Percentiles rank a stretch among this genome's conserved stretches.
phyloP scores from a whole-genome alignment of 2,888 invertebrate genomes.

The Argyresthia goedartella region DNA sequence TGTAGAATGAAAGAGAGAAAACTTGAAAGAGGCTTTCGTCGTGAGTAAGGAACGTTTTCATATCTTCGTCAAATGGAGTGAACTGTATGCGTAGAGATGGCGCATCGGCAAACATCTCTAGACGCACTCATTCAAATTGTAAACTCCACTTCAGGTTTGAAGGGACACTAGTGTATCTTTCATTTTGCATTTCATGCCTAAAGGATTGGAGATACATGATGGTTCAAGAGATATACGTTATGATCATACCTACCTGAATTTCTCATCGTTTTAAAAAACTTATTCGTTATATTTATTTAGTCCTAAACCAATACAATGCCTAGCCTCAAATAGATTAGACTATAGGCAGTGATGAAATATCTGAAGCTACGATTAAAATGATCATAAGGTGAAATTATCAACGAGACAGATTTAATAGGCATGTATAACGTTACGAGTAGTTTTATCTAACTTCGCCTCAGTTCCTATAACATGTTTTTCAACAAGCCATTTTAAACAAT shows the following conservation, averaged over 20 bases:
- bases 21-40: slow-evolving; percentile 39
- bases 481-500: background rate
- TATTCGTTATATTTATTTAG: no score
- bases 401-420: no score
- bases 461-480: no score
- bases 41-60: slow-evolving; percentile 32
- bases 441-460: no score
- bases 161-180: background rate
- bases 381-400: no score
- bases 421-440: no score
- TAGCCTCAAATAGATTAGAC: background rate
- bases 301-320: background rate
- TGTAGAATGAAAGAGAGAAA: slow-evolving; percentile 25
- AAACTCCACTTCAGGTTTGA: slow-evolving; percentile 29
- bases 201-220: background rate
- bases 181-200: background rate
- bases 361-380: no score
- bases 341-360: no score
- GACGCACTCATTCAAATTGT: slow-evolving; percentile 61
- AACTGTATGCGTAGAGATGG: slow-evolving; percentile 49
- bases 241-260: background rate
- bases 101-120: slow-evolving; percentile 40
- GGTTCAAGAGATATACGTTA: background rate
- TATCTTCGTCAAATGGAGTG: slow-evolving; percentile 55
- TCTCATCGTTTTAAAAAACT: no score